Evolutionary conservation across 2,113 vertebrate species (phyloP), one percentile per base, ranked within the genome.

Genomic region (Emydocephalus ijimae): DNA sequence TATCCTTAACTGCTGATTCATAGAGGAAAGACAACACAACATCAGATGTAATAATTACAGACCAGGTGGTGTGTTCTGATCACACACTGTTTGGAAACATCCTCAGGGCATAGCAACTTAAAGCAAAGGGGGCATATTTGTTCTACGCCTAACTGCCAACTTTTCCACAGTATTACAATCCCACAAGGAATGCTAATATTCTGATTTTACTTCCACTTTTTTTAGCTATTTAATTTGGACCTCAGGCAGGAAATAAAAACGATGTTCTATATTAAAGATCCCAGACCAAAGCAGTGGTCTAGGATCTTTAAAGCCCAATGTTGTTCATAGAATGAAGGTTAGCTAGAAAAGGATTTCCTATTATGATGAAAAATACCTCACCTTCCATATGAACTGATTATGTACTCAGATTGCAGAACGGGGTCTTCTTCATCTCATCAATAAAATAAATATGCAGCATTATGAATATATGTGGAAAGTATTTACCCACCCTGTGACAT

Each of bases 1-100:
- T 69, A 91, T 90, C 86, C 87, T 89, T 14, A 0, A 34, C 23
- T 91, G 92, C 64, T 94, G 92, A 89, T 89, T 91, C 64, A 88
- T 26, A 89, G 94, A 88, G 89, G 85, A 89, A 43, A 39, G 87
- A 39, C 0, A 14, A 34, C 89, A 87, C 92, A 90, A 88, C 54
- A 89, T 26, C 48, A 39, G 89, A 3, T 18, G 20, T 57, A 87
- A 34, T 88, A 18, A 91, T 7, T 0, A 0, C 29, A 91, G 86
- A 85, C 64, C 3, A 0, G 18, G 11, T 86, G 69, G 69, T 85
- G 10, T n/a, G 85, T 18, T 21, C 43, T 34, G 86, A 54, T 86
- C 94, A 93, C 0, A 87, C 20, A 48, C 88, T 87, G 48, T 48
- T 90, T 85, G 50, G 57, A 87, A 91, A 91, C 48, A 20, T 59